Evolutionary conservation across 2,888 invertebrate genomes (phyloP).

Genomic region (Pachydiplax longipennis): DNA sequence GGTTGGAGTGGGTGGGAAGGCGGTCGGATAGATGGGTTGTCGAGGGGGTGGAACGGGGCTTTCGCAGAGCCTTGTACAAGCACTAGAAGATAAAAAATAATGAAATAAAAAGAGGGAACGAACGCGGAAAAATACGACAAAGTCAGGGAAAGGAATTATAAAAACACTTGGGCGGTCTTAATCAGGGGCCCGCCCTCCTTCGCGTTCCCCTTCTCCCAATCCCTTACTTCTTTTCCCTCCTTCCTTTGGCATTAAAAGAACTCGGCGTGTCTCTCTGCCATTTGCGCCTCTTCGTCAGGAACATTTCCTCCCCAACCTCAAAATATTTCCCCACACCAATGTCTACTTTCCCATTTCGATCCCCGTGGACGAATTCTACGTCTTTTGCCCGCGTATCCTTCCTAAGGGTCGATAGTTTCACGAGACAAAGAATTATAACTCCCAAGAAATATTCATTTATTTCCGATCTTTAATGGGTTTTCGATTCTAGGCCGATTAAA

Average conservation of each 20-base stretch:
- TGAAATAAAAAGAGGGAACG: constrained; percentile 15
- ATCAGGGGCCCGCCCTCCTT: constrained; percentile 53
- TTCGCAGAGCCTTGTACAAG: constrained; percentile 33
- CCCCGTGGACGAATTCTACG: neutral
- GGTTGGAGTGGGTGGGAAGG: neutral
- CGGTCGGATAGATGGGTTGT: neutral
- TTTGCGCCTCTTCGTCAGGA: constrained; percentile 38
- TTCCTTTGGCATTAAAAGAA: constrained; percentile 6
- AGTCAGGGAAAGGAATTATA: constrained; percentile 45
- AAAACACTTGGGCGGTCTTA: constrained; percentile 44
- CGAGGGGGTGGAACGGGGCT: neutral
- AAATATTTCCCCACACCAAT: neutral
- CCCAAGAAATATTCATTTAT: too few relatives aligned
- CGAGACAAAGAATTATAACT: too few relatives aligned
- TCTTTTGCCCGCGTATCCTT: too few relatives aligned
- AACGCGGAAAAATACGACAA: constrained; percentile 33
- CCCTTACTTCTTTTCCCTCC: constrained; percentile 57
- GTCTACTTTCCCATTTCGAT: neutral
- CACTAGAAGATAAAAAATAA: constrained; percentile 40
- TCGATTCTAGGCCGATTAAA: too few relatives aligned
- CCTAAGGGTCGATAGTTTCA: too few relatives aligned
- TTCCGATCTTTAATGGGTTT: too few relatives aligned
- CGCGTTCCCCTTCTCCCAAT: constrained; percentile 51
- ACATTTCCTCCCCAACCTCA: neutral
- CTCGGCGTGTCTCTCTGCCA: constrained; percentile 27